These are phyloP conservation scores for Troilus luridus DNA, from an alignment of 2,888 invertebrate genomes.

Conservation along the genomic window DNA sequence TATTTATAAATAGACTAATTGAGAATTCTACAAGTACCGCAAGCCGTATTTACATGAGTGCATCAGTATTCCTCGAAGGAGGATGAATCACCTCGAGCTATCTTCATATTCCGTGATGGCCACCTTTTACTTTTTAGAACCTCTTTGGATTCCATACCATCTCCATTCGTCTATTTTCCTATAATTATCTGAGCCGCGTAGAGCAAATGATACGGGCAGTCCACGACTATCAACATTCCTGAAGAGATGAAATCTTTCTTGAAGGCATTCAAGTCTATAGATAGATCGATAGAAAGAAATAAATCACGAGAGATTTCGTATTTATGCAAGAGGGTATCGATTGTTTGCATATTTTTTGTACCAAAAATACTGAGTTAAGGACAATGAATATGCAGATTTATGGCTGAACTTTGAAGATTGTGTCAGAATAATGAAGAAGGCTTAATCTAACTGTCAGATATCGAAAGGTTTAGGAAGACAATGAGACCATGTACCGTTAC, in stretches of 20 bases:
- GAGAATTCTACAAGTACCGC: not conserved
- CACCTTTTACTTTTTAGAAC: constrained; percentile 28
- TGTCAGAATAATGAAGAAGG: not conserved
- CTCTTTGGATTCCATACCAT: not conserved
- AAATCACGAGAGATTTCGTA: not conserved
- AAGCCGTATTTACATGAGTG: no score
- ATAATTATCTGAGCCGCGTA: not conserved
- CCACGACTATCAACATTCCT: not conserved
- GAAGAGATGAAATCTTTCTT: not conserved
- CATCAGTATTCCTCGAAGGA: not conserved
- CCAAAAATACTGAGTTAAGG: not conserved
- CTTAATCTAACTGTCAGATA: not conserved
- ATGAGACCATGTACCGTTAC: constrained; percentile 23
- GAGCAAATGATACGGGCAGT: not conserved
- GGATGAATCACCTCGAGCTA: not conserved
- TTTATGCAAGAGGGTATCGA: no score
- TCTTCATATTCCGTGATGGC: not conserved
- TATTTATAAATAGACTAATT: not conserved
- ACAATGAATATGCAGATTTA: not conserved
- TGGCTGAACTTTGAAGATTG: not conserved
- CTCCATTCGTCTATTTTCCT: not conserved
- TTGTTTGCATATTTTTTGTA: no score
- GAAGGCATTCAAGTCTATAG: not conserved
- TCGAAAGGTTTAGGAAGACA: not conserved
- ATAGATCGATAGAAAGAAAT: not conserved